phyloP scores from a whole-genome alignment of 2,797 vertebrate species.

The Thalassophryne amazonica region DNA sequence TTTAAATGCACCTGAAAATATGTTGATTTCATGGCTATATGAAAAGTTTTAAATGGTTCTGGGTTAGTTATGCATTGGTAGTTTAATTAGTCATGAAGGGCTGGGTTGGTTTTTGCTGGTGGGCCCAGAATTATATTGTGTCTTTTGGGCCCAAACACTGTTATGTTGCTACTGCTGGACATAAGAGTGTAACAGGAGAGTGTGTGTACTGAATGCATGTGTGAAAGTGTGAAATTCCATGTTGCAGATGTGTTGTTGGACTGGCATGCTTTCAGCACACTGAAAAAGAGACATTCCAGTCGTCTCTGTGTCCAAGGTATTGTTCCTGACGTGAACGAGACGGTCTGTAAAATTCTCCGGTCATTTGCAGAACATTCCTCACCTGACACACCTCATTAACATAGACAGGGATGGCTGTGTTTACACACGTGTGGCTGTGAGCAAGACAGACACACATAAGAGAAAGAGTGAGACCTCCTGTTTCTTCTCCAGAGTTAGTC shows the following conservation, averaged over 20 bases:
- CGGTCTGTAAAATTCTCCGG: conserved; percentile 50
- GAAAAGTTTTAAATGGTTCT: too few relatives aligned
- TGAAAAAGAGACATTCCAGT: conserved; percentile 54
- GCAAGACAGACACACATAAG: neutral
- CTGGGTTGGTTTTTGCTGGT: too few relatives aligned
- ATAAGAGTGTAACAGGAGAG: too few relatives aligned
- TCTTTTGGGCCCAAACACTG: too few relatives aligned
- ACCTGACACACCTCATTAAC: conserved; percentile 68
- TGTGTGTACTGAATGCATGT: conserved; percentile 1
- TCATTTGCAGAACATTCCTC: conserved; percentile 64
- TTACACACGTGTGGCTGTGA: neutral
- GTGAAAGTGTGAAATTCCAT: conserved; percentile 49
- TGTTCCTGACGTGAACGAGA: conserved; percentile 54
- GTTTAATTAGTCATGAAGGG: too few relatives aligned
- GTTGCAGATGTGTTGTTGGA: conserved; percentile 57
- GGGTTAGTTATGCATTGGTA: too few relatives aligned
- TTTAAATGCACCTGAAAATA: too few relatives aligned
- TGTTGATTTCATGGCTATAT: too few relatives aligned
- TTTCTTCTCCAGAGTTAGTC: conserved; percentile 5
- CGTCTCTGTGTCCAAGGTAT: conserved; percentile 52
- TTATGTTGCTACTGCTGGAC: too few relatives aligned
- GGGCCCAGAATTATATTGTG: too few relatives aligned
- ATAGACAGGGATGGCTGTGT: conserved; percentile 19
- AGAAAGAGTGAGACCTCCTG: neutral
- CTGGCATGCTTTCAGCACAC: conserved; percentile 41